Evolutionary conservation across 2,113 vertebrate genomes (phyloP).

Genomic region (Prinia subflava): DNA sequence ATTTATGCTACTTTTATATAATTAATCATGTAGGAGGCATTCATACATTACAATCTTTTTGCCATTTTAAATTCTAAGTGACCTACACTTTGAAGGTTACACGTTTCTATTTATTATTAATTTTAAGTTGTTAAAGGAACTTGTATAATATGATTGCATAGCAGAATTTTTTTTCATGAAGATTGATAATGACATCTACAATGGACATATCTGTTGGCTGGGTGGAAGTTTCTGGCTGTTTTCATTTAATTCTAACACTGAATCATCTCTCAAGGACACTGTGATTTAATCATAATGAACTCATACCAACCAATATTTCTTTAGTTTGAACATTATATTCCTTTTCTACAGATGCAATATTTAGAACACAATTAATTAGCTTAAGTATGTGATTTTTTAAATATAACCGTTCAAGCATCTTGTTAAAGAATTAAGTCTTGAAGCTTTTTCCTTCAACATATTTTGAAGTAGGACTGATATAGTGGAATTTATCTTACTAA

Average conservation of each 20-base stretch:
- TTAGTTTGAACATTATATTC: background rate
- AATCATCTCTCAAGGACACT: background rate
- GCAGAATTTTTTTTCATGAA: background rate
- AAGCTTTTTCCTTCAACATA: background rate
- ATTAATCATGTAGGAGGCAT: background rate
- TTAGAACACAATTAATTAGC: background rate
- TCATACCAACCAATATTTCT: fast-evolving
- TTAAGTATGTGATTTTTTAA: background rate
- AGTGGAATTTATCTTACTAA: background rate
- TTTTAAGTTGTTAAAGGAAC: background rate
- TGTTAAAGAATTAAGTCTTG: background rate
- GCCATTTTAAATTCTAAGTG: background rate
- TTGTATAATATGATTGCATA: background rate
- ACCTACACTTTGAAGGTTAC: background rate
- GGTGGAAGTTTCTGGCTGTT: background rate
- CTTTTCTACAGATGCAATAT: background rate
- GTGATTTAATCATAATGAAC: background rate
- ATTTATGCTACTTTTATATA: background rate
- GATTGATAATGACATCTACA: background rate
- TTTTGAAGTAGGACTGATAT: background rate
- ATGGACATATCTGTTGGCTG: background rate
- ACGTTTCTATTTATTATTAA: background rate
- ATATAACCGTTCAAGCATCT: background rate
- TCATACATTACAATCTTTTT: background rate
- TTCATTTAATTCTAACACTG: background rate